phyloP scores from a whole-genome alignment of 64 coral and sea anemone species.

The Hydrozoanthus tunicans region DNA sequence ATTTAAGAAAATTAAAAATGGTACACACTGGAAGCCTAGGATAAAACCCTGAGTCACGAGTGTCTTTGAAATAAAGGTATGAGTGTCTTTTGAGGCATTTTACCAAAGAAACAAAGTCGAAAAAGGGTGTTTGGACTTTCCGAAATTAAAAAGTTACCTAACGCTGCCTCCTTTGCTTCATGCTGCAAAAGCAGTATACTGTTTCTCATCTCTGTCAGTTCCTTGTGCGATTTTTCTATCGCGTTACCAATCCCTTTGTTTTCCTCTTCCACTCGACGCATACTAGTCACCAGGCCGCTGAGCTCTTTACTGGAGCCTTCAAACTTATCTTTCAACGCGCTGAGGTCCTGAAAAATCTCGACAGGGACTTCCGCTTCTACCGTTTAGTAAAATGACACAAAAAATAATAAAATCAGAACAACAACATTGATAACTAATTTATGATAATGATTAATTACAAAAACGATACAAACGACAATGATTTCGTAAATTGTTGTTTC shows the following conservation, averaged over 20 bases:
- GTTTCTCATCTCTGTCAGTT: conserved; percentile 31
- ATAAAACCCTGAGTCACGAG: no score
- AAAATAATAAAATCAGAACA: no score
- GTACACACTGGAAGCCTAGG: no score
- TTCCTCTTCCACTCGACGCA: conserved; percentile 27
- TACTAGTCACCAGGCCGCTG: conserved; percentile 13
- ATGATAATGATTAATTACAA: no score
- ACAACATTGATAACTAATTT: no score
- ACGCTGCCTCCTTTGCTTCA: background rate
- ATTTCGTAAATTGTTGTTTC: no score
- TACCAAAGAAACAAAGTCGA: background rate
- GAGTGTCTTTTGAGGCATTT: background rate
- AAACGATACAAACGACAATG: no score
- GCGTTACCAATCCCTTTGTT: conserved; percentile 33
- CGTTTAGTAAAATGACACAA: background rate
- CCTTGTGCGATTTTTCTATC: conserved; percentile 39
- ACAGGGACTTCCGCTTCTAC: conserved; percentile 36
- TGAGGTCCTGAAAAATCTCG: conserved; percentile 33
- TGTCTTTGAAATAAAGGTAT: no score
- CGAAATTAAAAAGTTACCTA: background rate
- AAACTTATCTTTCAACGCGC: conserved; percentile 18
- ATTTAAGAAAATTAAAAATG: no score
- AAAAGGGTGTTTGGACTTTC: background rate
- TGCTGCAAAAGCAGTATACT: conserved; percentile 48
- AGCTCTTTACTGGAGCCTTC: conserved; percentile 32